These are phyloP conservation scores for Polydrusus cervinus DNA, from an alignment of 2,888 invertebrate species.

Conservation along the genomic window DNA sequence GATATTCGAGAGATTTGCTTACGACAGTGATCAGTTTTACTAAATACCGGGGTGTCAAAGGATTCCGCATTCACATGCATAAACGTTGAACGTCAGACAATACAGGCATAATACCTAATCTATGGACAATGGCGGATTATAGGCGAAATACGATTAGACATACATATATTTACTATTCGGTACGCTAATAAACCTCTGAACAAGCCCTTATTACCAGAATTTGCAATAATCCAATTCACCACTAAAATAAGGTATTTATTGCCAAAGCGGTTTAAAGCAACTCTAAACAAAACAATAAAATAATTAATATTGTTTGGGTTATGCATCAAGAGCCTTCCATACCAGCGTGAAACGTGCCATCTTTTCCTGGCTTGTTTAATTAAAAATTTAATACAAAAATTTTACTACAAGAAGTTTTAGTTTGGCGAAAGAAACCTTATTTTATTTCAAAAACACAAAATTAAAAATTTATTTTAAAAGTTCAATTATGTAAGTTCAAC, in stretches of 20 bases:
- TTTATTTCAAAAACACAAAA: too few species aligned
- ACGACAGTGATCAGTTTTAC: slow-evolving; percentile 17
- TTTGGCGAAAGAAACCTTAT: too few species aligned
- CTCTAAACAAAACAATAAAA: slow-evolving; percentile 9
- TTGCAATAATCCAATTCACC: slow-evolving; percentile 43
- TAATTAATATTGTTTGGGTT: neutral
- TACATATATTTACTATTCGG: slow-evolving; percentile 51
- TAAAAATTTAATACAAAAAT: too few species aligned
- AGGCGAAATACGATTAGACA: slow-evolving; percentile 54
- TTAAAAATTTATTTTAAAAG: too few species aligned
- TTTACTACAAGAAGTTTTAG: too few species aligned
- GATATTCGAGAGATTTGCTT: slow-evolving; percentile 25
- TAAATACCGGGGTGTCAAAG: slow-evolving; percentile 59
- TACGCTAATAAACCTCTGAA: slow-evolving; percentile 48
- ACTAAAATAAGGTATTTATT: slow-evolving; percentile 42
- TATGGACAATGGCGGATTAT: slow-evolving; percentile 64
- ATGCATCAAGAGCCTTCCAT: too few species aligned
- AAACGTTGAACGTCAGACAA: slow-evolving; percentile 55
- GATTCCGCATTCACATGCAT: slow-evolving; percentile 60
- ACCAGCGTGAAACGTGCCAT: too few species aligned
- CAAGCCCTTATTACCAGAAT: slow-evolving; percentile 50
- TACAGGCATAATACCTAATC: slow-evolving; percentile 62
- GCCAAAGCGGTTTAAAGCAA: slow-evolving; percentile 34
- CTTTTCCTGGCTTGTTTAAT: too few species aligned
- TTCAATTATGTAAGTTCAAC: too few species aligned